These are phyloP conservation scores for Tubiluchus corallicola DNA, from an alignment of 2,888 invertebrate genomes.

Conservation along the genomic window DNA sequence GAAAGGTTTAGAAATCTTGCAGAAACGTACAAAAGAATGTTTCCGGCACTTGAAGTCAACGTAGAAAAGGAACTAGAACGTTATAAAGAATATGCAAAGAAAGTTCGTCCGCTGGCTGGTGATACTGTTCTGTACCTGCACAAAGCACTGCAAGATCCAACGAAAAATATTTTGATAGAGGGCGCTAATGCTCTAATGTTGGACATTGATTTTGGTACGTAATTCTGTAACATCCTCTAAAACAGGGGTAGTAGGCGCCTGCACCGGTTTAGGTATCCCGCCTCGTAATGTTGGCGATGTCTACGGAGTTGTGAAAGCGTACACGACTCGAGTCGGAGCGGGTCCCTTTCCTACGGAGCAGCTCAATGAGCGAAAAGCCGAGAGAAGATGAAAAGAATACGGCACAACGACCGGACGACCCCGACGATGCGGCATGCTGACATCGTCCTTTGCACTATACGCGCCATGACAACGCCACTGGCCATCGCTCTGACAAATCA, in stretches of 20 bases:
- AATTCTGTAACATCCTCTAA: constrained; percentile 99
- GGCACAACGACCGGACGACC: constrained; percentile 88
- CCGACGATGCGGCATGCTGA: constrained; percentile 98
- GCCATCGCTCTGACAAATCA: constrained; percentile 85
- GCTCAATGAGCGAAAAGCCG: constrained; percentile 35
- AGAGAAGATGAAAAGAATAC: constrained; percentile 23
- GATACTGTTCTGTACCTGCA: constrained; percentile 80
- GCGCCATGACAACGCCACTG: constrained; percentile 83
- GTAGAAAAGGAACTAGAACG: constrained; percentile 54
- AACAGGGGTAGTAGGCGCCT: constrained; percentile 95
- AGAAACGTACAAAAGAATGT: constrained; percentile 60
- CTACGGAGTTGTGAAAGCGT: constrained; percentile 91
- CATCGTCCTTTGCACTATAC: constrained; percentile 74
- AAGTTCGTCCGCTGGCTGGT: constrained; percentile 58
- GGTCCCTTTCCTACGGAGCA: constrained; percentile 96
- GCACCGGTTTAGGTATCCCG: constrained; percentile 78
- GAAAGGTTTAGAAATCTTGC: constrained; percentile 70
- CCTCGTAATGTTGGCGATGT: constrained; percentile 75
- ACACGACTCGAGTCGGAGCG: constrained; percentile 92
- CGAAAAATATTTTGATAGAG: constrained; percentile 74
- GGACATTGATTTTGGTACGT: constrained; percentile 97
- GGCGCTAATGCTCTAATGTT: constrained; percentile 98
- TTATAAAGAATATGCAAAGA: constrained; percentile 48
- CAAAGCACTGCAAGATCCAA: constrained; percentile 44
- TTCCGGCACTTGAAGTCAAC: constrained; percentile 59